Evolutionary conservation across 2,888 invertebrate genomes (phyloP).

Genomic region (Syrista parreyssii): DNA sequence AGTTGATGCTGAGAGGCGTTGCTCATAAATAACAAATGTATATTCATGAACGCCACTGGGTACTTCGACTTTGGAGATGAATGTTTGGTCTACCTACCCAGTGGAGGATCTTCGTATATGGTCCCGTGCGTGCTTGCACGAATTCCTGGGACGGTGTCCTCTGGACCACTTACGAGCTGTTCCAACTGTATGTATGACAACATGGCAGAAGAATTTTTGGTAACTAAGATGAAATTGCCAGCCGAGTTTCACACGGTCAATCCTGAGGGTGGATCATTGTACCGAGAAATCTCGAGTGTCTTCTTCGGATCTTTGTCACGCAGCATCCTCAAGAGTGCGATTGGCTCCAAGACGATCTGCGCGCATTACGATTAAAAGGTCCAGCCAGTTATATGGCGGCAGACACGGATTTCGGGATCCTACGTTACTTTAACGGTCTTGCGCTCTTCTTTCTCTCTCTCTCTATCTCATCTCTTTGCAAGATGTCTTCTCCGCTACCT

Average conservation of each 20-base stretch:
- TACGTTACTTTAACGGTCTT: neutral
- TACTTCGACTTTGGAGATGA: slow-evolving; percentile 33
- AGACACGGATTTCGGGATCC: neutral
- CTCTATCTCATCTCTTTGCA: neutral
- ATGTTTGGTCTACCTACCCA: neutral
- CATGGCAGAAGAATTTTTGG: neutral
- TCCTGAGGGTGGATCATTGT: neutral
- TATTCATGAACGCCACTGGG: slow-evolving; percentile 55
- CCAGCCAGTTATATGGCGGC: neutral
- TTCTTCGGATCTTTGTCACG: neutral
- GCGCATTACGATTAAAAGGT: neutral
- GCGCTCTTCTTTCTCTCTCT: neutral
- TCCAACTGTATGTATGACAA: neutral
- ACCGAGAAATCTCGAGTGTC: neutral
- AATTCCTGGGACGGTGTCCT: neutral
- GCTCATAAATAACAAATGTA: slow-evolving; percentile 54
- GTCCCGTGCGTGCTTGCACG: slow-evolving; percentile 34
- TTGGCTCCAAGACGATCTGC: neutral
- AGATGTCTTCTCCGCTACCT: neutral
- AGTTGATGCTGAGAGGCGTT: slow-evolving; percentile 51
- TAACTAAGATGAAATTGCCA: neutral
- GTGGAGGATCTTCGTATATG: slow-evolving; percentile 6
- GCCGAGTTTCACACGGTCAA: neutral
- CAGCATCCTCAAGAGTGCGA: neutral
- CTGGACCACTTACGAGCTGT: neutral